Percentiles rank a stretch among this genome's conserved stretches.
Conservation (phyloP, 2,888 invertebrate species). For the Acleris holmiana region DNA sequence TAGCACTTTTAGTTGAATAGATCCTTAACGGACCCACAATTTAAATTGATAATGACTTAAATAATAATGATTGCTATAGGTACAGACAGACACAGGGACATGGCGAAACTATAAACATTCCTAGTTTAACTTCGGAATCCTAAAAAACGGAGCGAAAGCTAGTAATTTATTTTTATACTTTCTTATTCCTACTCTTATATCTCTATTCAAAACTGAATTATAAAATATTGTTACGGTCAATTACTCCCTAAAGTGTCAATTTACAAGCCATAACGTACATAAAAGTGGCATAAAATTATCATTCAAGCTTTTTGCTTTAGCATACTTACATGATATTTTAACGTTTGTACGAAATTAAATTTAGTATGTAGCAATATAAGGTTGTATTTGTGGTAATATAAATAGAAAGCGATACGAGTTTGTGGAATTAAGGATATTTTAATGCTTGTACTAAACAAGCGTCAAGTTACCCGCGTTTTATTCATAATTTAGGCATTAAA, state of each 20-base stretch:
- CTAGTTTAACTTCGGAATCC: no score
- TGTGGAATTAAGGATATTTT: background rate
- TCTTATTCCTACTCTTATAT: background rate
- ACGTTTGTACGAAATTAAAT: background rate
- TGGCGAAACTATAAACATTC: no score
- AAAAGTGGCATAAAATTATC: constrained; percentile 17
- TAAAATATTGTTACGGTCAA: background rate
- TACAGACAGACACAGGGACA: no score
- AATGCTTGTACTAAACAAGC: constrained; percentile 18
- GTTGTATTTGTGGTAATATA: background rate
- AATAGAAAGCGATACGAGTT: background rate
- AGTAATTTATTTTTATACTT: no score
- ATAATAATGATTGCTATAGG: no score
- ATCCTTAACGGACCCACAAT: no score
- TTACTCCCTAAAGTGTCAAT: constrained; percentile 9
- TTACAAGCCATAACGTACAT: constrained; percentile 17
- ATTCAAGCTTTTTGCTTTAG: background rate
- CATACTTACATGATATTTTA: background rate
- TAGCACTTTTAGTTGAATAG: no score
- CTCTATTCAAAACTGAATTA: background rate
- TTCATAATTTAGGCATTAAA: constrained; percentile 34
- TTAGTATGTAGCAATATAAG: background rate
- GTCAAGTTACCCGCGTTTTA: constrained; percentile 23
- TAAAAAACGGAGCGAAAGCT: no score
- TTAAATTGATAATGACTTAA: no score